Evolutionary conservation across 2,113 vertebrate genomes (phyloP).

Genomic region (Pelodiscus sinensis): DNA sequence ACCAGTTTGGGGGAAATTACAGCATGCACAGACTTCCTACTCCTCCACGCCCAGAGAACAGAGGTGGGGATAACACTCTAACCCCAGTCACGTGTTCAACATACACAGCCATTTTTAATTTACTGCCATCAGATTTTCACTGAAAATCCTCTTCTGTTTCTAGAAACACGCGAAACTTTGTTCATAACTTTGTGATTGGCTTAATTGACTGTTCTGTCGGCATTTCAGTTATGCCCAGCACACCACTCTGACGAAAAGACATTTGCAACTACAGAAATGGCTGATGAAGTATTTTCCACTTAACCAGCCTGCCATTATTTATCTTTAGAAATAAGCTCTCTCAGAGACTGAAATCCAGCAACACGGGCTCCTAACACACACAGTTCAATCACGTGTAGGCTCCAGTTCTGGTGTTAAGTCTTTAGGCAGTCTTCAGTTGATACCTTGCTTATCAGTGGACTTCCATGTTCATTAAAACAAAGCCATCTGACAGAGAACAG

Average conservation of each 20-base stretch:
- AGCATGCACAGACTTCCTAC: neutral
- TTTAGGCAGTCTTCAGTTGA: neutral
- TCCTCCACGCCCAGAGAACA: accelerated
- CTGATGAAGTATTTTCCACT: conserved; percentile 49
- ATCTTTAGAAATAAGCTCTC: conserved; percentile 45
- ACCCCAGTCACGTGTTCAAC: conserved; percentile 1
- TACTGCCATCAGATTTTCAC: conserved; percentile 29
- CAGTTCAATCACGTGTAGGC: neutral
- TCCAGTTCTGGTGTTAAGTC: neutral
- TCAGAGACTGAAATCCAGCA: neutral
- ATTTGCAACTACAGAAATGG: conserved; percentile 53
- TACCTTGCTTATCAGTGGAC: neutral
- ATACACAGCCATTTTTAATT: conserved; percentile 47
- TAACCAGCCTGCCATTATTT: conserved; percentile 42
- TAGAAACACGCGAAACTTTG: conserved; percentile 35
- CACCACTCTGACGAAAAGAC: conserved; percentile 49
- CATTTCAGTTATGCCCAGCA: conserved; percentile 22
- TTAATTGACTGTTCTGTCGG: conserved; percentile 13
- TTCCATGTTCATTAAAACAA: accelerated
- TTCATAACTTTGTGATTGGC: conserved; percentile 18
- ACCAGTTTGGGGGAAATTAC: neutral
- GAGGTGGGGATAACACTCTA: neutral
- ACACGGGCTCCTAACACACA: neutral
- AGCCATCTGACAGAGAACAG: neutral
- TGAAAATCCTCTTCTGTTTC: conserved; percentile 21